Evolutionary conservation across 2,797 vertebrate genomes (phyloP).

Genomic region (Gastrophryne carolinensis): DNA sequence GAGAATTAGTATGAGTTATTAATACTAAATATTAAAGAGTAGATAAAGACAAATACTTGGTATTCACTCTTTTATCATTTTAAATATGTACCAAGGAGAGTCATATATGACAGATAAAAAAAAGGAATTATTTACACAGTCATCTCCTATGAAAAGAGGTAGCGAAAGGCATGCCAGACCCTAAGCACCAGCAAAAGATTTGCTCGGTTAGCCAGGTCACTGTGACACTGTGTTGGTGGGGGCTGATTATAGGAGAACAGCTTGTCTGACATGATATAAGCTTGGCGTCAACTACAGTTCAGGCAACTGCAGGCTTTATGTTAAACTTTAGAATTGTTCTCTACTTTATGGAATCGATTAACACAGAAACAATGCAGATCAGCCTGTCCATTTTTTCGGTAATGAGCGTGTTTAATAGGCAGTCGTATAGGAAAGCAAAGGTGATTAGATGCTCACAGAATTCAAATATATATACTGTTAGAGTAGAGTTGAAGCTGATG

Average conservation of each 20-base stretch:
- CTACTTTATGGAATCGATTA: not conserved
- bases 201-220: conserved; percentile 70
- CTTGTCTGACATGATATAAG: conserved; percentile 70
- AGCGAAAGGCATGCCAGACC: conserved; percentile 69
- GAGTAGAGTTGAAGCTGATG: too few relatives aligned
- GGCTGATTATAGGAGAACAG: conserved; percentile 72
- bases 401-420: too few relatives aligned
- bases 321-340: not conserved
- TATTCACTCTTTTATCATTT: conserved; percentile 54
- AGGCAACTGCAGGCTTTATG: conserved; percentile 63
- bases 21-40: too few relatives aligned
- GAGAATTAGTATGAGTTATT: too few relatives aligned
- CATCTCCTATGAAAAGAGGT: conserved; percentile 73
- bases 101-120: conserved; percentile 75
- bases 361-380: too few relatives aligned
- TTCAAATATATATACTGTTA: too few relatives aligned
- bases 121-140: conserved; percentile 73
- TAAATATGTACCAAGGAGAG: conserved; percentile 69
- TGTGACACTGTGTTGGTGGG: conserved; percentile 70
- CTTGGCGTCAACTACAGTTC: conserved; percentile 66
- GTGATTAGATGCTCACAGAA: too few relatives aligned
- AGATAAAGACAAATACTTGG: too few relatives aligned
- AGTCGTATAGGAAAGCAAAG: too few relatives aligned
- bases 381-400: too few relatives aligned
- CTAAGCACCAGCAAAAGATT: conserved; percentile 70